Conservation (phyloP, 35 echinoderm and acorn worm species). For the Anneissia japonica region DNA sequence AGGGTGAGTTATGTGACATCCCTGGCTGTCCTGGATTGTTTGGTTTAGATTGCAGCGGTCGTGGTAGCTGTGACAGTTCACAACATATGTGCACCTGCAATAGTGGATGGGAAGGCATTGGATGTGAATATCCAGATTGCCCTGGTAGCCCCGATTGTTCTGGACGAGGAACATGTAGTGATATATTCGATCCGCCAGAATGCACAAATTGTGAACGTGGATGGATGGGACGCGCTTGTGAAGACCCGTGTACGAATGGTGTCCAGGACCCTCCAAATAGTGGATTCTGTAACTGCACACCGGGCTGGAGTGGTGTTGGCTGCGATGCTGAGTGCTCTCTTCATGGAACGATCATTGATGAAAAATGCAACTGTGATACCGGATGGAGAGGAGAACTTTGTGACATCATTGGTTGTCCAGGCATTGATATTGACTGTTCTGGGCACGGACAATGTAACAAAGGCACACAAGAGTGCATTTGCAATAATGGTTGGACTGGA, state of each 20-base stretch:
- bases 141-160: slow-evolving; percentile 69
- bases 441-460: slow-evolving; percentile 87
- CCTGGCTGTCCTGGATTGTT: slow-evolving; percentile 74
- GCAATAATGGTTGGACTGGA: slow-evolving; percentile 76
- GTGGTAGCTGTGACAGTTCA: slow-evolving; percentile 71
- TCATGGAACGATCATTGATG: slow-evolving; percentile 40
- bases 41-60: slow-evolving; percentile 53
- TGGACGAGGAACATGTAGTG: slow-evolving; percentile 64
- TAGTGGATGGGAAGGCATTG: slow-evolving; percentile 64
- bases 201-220: slow-evolving; percentile 57
- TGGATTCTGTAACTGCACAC: slow-evolving; percentile 47
- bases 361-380: slow-evolving; percentile 41
- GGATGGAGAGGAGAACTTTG: slow-evolving; percentile 63
- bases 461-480: slow-evolving; percentile 77
- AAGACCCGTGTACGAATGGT: slow-evolving; percentile 55
- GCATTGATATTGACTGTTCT: slow-evolving; percentile 62
- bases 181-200: slow-evolving; percentile 51
- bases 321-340: slow-evolving; percentile 39
- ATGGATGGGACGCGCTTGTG: slow-evolving; percentile 77
- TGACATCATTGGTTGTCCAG: slow-evolving; percentile 76
- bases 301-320: slow-evolving; percentile 2
- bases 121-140: slow-evolving; percentile 79
- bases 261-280: slow-evolving; percentile 64
- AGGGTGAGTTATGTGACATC: slow-evolving; percentile 62
- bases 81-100: slow-evolving; percentile 60